Percentiles rank a stretch among this genome's conserved stretches.
Conservation (phyloP, 53 echinoderm and acorn worm species). For the Apostichopus leukothele region DNA sequence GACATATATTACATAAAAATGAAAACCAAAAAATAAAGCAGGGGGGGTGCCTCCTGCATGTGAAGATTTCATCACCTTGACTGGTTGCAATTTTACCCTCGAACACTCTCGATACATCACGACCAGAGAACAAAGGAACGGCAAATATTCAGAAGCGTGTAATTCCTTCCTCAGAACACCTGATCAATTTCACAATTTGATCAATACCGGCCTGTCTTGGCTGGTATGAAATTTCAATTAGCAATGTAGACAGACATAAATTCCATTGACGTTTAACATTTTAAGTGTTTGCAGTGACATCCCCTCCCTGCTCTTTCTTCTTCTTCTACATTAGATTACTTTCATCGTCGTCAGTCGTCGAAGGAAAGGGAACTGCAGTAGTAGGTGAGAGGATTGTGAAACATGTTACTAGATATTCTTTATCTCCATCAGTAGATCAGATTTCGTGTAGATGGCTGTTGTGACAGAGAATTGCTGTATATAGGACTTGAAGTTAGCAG, state of each 20-base stretch:
- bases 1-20: neutral
- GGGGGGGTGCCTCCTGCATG: neutral
- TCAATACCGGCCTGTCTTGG: neutral
- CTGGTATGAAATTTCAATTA: slow-evolving; percentile 14
- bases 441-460: too few relatives aligned
- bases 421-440: too few relatives aligned
- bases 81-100: neutral
- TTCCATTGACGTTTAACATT: slow-evolving; percentile 15
- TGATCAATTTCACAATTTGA: slow-evolving; percentile 11
- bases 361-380: too few relatives aligned
- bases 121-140: neutral
- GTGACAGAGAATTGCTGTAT: too few relatives aligned
- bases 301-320: neutral
- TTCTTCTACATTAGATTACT: slow-evolving; percentile 2
- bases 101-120: neutral
- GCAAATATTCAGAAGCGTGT: neutral
- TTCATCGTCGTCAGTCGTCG: neutral
- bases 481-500: too few relatives aligned
- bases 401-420: too few relatives aligned
- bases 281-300: neutral
- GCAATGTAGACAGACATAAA: slow-evolving; percentile 7
- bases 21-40: neutral
- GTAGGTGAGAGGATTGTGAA: too few relatives aligned
- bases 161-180: slow-evolving; percentile 12
- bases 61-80: neutral